phyloP scores from a whole-genome alignment of 1,140 invertebrate genomes.

The Diabrotica undecimpunctata region DNA sequence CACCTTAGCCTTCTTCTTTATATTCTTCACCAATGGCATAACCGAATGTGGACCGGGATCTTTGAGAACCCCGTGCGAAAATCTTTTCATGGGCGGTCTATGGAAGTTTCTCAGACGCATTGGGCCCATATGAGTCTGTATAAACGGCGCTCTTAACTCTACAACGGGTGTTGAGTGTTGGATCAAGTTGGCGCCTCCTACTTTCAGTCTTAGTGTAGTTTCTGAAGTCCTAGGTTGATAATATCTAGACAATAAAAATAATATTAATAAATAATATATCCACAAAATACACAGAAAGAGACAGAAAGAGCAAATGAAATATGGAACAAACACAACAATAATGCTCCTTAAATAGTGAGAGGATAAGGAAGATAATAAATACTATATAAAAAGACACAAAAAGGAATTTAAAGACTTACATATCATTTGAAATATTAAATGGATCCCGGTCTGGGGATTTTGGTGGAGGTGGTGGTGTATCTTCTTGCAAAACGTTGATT shows the following conservation, averaged over 20 bases:
- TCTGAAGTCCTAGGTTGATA: constrained; percentile 87
- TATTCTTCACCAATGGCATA: constrained; percentile 82
- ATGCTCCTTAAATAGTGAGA: not conserved
- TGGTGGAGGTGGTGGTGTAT: constrained; percentile 82
- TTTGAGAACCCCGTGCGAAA: constrained; percentile 76
- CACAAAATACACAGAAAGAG: too few relatives aligned
- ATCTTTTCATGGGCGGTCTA: constrained; percentile 83
- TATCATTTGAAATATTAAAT: constrained; percentile 98
- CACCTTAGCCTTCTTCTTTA: constrained; percentile 77
- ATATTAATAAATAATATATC: not conserved
- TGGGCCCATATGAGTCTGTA: constrained; percentile 87
- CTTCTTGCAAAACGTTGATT: constrained; percentile 89
- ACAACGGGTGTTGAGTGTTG: constrained; percentile 98
- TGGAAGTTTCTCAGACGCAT: constrained; percentile 90
- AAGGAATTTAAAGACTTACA: constrained; percentile 50
- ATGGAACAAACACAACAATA: too few relatives aligned
- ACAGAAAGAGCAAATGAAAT: too few relatives aligned
- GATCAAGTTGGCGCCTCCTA: constrained; percentile 79
- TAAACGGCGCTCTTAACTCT: constrained; percentile 89
- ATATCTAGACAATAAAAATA: constrained; percentile 56
- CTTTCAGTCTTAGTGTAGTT: constrained; percentile 72
- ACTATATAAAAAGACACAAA: not conserved
- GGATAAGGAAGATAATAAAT: not conserved
- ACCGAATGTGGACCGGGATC: constrained; percentile 69
- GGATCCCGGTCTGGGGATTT: constrained; percentile 91